phyloP scores from a whole-genome alignment of 2,113 vertebrate genomes.

The Zosterops hypoxanthus region DNA sequence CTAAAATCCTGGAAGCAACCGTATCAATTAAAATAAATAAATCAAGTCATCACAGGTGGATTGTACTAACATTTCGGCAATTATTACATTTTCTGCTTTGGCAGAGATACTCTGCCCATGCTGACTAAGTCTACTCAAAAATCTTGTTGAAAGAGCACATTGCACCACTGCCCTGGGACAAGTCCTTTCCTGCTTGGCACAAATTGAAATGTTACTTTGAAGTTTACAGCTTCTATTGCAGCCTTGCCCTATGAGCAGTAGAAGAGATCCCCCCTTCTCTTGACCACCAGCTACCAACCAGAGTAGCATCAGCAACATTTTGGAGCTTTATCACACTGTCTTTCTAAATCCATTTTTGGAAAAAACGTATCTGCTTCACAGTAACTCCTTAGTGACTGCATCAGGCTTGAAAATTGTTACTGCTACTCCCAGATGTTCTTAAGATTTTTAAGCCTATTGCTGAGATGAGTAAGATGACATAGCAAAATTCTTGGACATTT shows the following conservation, averaged over 20 bases:
- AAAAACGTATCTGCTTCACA: neutral
- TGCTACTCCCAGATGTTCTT: neutral
- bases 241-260: accelerated
- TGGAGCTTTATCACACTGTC: neutral
- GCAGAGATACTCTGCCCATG: neutral
- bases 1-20: neutral
- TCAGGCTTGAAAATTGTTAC: neutral
- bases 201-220: neutral
- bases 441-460: neutral
- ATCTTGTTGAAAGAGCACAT: neutral
- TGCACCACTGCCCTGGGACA: neutral
- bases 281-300: neutral
- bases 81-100: neutral
- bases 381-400: neutral
- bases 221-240: neutral
- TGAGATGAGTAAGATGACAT: neutral
- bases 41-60: neutral
- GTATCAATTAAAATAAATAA: neutral
- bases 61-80: neutral
- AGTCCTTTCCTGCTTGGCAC: neutral
- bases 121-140: neutral
- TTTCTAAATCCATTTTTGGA: neutral
- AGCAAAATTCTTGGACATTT: neutral
- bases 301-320: neutral
- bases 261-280: neutral